Percentiles rank a stretch among this genome's conserved stretches.
These are phyloP conservation scores for Thecophora atra DNA, from an alignment of 2,888 invertebrate species.

Conservation along the genomic window DNA sequence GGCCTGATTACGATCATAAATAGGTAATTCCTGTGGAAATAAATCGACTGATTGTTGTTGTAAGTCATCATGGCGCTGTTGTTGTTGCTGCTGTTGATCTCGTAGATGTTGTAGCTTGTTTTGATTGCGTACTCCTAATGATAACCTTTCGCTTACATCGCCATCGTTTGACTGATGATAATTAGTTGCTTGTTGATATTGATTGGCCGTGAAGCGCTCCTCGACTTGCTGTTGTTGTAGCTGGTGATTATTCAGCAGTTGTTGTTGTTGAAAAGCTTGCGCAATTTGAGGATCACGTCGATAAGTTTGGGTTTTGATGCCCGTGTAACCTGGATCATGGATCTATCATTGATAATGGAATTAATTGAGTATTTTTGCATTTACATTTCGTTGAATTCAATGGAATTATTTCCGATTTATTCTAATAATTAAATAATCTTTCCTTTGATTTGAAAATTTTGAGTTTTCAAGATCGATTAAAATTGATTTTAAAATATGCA, in stretches of 20 bases:
- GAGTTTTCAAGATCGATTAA: too few relatives aligned
- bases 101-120: constrained; percentile 20
- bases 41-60: constrained; percentile 13
- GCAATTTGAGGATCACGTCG: constrained; percentile 50
- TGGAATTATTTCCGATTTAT: too few relatives aligned
- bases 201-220: constrained; percentile 33
- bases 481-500: too few relatives aligned
- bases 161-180: constrained; percentile 41
- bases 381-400: too few relatives aligned
- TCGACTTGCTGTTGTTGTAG: constrained; percentile 31
- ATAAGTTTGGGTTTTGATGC: constrained; percentile 53
- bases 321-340: constrained; percentile 47
- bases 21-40: constrained; percentile 25
- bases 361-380: not conserved
- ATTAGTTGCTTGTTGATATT: constrained; percentile 37
- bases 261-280: constrained; percentile 42
- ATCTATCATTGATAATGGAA: constrained; percentile 47
- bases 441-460: too few relatives aligned
- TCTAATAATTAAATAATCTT: too few relatives aligned
- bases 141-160: constrained; percentile 51
- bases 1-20: constrained; percentile 18
- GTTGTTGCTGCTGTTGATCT: constrained; percentile 26
- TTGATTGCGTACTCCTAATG: constrained; percentile 41
- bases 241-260: constrained; percentile 37
- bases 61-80: constrained; percentile 18